Evolutionary conservation across 2,888 invertebrate species (phyloP).

Genomic region (Pandemis heparana): DNA sequence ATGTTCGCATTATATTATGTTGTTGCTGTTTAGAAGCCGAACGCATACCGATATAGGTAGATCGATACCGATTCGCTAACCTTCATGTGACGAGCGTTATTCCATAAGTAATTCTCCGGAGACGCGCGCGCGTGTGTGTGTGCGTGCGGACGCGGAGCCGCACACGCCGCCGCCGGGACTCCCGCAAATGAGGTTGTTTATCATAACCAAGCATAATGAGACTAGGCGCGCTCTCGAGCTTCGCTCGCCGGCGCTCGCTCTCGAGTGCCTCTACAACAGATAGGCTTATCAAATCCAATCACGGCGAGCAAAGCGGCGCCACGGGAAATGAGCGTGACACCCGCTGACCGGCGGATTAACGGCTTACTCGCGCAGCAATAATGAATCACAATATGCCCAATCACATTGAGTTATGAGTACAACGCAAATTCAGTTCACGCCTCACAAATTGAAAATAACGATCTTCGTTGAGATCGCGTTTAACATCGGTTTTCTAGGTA

Average conservation of each 20-base stretch:
- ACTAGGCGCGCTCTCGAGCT: conserved; percentile 19
- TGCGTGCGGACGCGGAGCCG: conserved; percentile 31
- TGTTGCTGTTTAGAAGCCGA: not conserved
- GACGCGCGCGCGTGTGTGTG: conserved; percentile 23
- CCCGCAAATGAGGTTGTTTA: conserved; percentile 31
- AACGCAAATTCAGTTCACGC: conserved; percentile 15
- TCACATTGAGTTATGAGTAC: conserved; percentile 15
- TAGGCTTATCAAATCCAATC: conserved; percentile 12
- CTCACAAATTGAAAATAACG: conserved; percentile 32
- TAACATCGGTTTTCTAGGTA: conserved; percentile 17
- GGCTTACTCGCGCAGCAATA: not conserved
- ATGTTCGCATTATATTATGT: conserved; percentile 3
- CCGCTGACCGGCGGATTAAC: not conserved
- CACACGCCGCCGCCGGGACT: conserved; percentile 46
- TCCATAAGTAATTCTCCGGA: conserved; percentile 24
- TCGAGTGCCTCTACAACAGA: conserved; percentile 4
- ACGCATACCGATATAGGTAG: conserved; percentile 7
- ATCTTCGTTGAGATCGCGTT: conserved; percentile 18
- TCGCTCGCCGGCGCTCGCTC: not conserved
- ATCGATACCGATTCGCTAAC: conserved; percentile 13
- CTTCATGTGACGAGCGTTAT: conserved; percentile 26
- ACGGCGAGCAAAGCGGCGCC: not conserved
- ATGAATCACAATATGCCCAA: conserved; percentile 1
- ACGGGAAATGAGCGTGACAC: not conserved
- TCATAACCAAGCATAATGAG: conserved; percentile 22